These are phyloP conservation scores for Microcebus griseorufus DNA, from an alignment of 2,113 vertebrate genomes.

Conservation along the genomic window DNA sequence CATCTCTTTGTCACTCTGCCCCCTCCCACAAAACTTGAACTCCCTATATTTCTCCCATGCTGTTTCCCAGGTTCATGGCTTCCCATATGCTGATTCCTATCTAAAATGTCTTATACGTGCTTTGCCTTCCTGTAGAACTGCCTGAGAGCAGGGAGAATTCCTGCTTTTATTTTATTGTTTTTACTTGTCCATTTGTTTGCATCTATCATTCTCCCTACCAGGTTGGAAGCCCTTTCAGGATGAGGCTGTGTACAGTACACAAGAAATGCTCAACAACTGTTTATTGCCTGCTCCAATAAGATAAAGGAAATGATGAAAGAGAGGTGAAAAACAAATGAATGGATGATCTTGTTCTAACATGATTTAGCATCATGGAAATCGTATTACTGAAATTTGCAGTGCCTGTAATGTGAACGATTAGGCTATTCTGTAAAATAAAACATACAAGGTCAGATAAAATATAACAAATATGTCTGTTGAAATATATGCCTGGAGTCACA, in stretches of 20 bases:
- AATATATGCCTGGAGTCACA: neutral
- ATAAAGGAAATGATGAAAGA: neutral
- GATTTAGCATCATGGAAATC: constrained; percentile 22
- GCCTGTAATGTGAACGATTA: neutral
- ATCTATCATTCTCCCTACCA: constrained; percentile 13
- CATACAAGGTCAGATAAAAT: neutral
- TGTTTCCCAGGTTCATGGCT: neutral
- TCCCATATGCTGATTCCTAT: neutral
- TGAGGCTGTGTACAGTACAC: neutral
- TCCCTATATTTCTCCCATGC: neutral
- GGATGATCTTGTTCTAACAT: neutral
- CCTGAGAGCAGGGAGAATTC: neutral
- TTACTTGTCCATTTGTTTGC: constrained; percentile 16
- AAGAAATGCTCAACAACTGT: neutral
- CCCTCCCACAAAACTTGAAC: neutral
- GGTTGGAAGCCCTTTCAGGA: neutral
- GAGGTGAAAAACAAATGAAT: neutral
- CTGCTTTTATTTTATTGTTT: neutral
- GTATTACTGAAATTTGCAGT: constrained; percentile 2
- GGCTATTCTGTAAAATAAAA: constrained; percentile 17
- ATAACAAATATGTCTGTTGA: neutral
- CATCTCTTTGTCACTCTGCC: neutral
- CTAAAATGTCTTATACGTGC: neutral
- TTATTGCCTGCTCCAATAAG: neutral
- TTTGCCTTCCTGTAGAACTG: constrained; percentile 2